These are phyloP conservation scores for Bugulina stolonifera DNA, from an alignment of 2,888 invertebrate species.

Conservation along the genomic window DNA sequence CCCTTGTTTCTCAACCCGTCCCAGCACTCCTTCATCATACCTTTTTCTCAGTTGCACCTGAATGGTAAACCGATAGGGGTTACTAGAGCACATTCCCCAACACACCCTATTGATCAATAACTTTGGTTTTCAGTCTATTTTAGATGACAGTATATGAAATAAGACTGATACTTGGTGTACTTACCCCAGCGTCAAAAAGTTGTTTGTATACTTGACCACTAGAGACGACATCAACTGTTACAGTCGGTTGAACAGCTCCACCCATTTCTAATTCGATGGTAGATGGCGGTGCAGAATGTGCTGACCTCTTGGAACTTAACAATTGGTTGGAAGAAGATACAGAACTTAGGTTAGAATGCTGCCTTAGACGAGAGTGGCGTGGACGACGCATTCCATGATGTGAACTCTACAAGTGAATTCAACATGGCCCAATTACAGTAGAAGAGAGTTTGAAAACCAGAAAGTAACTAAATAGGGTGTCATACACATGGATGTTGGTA, in stretches of 20 bases:
- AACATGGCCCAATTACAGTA: no score
- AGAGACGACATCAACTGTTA: constrained; percentile 35
- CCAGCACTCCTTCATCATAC: constrained; percentile 26
- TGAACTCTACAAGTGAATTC: background rate
- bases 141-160: no score
- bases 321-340: background rate
- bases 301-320: background rate
- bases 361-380: constrained; percentile 1
- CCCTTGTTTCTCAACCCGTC: constrained; percentile 18
- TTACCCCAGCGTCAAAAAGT: constrained; percentile 53
- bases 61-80: background rate
- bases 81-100: no score
- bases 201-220: constrained; percentile 52
- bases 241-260: constrained; percentile 1
- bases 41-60: constrained; percentile 30
- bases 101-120: background rate
- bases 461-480: no score
- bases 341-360: background rate
- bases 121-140: background rate
- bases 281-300: background rate
- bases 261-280: background rate
- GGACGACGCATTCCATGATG: constrained; percentile 4
- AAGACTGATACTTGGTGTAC: background rate
- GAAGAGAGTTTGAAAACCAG: no score
- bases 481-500: no score